A percentile compares a stretch with the other conserved stretches of the same genome.
phyloP scores from a whole-genome alignment of 2,797 vertebrate species.

The Scyliorhinus canicula region DNA sequence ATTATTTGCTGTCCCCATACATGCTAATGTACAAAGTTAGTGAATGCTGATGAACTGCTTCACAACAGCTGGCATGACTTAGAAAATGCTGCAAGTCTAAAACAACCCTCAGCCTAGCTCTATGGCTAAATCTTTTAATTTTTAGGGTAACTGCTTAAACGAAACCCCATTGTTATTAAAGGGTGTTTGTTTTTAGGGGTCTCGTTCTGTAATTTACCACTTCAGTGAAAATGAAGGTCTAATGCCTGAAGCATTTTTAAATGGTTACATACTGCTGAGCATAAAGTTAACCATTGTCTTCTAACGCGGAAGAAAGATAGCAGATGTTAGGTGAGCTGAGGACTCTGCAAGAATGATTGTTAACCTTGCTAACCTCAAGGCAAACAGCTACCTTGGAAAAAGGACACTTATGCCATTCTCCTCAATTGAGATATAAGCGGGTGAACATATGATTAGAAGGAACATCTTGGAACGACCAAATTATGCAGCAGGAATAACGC shows the following conservation, averaged over 20 bases:
- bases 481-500: neutral
- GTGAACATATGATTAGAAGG: neutral
- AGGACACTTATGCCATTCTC: neutral
- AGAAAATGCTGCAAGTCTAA: neutral
- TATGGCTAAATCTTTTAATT: neutral
- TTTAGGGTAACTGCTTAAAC: neutral
- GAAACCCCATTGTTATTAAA: neutral
- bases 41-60: neutral
- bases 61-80: neutral
- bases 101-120: neutral
- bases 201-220: neutral
- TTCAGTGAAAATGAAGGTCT: neutral
- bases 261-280: neutral
- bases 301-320: neutral
- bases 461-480: neutral
- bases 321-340: neutral
- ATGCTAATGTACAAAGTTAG: neutral
- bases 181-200: neutral
- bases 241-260: neutral
- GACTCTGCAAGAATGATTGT: neutral
- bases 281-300: neutral
- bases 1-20: neutral
- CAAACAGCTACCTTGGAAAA: neutral
- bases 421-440: neutral
- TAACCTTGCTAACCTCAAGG: neutral